Conservation (phyloP, 2,797 vertebrate genomes). For the Adrianichthys oophorus region DNA sequence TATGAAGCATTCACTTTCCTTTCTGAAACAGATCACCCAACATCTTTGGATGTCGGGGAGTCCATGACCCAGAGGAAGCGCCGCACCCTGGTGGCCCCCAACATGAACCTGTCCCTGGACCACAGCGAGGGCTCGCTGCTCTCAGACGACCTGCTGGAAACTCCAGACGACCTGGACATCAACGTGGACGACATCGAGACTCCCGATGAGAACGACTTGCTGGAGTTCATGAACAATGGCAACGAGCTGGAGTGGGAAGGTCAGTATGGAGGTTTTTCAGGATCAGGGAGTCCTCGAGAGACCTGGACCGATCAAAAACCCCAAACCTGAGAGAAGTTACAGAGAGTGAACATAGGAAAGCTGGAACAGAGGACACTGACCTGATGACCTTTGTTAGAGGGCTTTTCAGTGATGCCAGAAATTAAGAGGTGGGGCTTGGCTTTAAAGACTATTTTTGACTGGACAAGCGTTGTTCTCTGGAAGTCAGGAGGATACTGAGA, state of each 20-base stretch:
- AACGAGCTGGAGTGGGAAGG: constrained; percentile 99
- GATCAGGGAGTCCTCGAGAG: no score
- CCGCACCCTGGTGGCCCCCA: constrained; percentile 89
- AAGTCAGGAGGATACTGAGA: no score
- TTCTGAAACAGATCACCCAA: constrained; percentile 79
- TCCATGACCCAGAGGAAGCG: constrained; percentile 87
- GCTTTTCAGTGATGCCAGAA: no score
- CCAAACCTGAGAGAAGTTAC: no score
- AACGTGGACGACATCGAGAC: constrained; percentile 96
- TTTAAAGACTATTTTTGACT: no score
- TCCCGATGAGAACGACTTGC: constrained; percentile 92
- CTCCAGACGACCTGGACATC: constrained; percentile 92
- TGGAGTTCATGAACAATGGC: constrained; percentile 90
- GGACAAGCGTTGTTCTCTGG: no score
- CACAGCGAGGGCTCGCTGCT: constrained; percentile 93
- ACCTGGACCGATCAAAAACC: no score
- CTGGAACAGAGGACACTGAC: no score
- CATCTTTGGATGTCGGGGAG: constrained; percentile 76
- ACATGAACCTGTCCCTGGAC: constrained; percentile 96
- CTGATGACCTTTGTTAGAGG: no score
- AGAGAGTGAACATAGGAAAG: no score
- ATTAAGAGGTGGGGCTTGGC: no score
- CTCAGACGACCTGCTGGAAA: constrained; percentile 91
- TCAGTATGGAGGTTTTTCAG: constrained; percentile 60
- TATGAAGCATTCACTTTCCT: background rate